Conservation (phyloP, 2,113 vertebrate genomes). For the Anoplopoma fimbria region DNA sequence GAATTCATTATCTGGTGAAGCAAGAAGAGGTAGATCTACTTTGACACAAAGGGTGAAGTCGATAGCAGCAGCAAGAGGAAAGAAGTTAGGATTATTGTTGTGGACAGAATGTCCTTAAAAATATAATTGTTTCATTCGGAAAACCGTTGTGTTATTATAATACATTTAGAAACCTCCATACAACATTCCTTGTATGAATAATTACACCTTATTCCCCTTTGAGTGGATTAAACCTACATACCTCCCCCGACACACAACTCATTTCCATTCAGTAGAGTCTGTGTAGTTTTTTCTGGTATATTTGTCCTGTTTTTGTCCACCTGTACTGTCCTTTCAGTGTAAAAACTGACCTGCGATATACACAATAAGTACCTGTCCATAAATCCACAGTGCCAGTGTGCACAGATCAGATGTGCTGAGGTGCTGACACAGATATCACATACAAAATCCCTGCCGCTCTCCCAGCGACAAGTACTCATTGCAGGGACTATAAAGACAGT, state of each 20-base stretch:
- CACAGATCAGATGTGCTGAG: conserved; percentile 53
- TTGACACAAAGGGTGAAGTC: conserved; percentile 84
- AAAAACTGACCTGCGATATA: conserved; percentile 30
- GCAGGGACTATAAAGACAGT: conserved; percentile 67
- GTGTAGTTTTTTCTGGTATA: not conserved
- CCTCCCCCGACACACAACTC: not conserved
- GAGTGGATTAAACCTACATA: conserved; percentile 10
- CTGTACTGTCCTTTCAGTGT: conserved; percentile 1
- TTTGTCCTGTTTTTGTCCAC: conserved; percentile 1
- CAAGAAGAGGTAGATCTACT: conserved; percentile 85
- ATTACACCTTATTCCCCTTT: conserved; percentile 2
- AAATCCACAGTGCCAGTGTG: conserved; percentile 14
- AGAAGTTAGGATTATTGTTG: conserved; percentile 44
- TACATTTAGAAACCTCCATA: not conserved
- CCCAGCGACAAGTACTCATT: conserved; percentile 61
- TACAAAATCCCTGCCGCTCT: conserved; percentile 48
- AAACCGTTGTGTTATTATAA: conserved; percentile 4
- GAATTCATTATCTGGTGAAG: conserved; percentile 90
- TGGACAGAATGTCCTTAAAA: conserved; percentile 39
- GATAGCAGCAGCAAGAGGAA: conserved; percentile 65
- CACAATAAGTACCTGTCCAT: conserved; percentile 23
- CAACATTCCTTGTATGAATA: not conserved
- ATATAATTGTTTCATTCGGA: conserved; percentile 6
- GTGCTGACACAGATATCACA: conserved; percentile 63
- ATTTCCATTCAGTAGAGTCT: not conserved